Conservation (phyloP, 2,888 invertebrate genomes). For the Clepsis dumicolana region DNA sequence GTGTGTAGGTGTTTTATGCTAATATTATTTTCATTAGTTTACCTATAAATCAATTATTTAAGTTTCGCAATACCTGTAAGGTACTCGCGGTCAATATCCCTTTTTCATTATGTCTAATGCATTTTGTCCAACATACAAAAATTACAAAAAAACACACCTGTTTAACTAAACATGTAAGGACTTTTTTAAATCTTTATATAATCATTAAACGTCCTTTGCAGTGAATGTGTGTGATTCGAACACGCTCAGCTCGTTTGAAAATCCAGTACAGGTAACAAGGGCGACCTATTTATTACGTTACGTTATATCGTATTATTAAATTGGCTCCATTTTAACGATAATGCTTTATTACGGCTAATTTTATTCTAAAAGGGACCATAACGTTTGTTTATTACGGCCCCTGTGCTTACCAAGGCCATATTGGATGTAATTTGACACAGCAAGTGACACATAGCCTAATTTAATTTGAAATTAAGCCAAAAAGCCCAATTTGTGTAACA, state of each 20-base stretch:
- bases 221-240: background rate
- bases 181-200: too few species aligned
- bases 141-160: too few species aligned
- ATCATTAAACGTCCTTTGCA: too few species aligned
- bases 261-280: background rate
- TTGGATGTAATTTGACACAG: conserved; percentile 21
- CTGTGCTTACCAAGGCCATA: background rate
- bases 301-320: conserved; percentile 2
- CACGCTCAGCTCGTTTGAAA: background rate
- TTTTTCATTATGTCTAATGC: too few species aligned
- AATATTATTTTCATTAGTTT: too few species aligned
- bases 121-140: too few species aligned
- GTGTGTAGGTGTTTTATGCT: too few species aligned
- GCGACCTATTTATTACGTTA: background rate
- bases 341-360: conserved; percentile 10
- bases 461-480: conserved; percentile 19
- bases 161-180: too few species aligned
- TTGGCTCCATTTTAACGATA: conserved; percentile 3
- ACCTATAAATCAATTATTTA: too few species aligned
- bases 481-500: conserved; percentile 2
- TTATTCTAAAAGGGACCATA: conserved; percentile 8
- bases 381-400: conserved; percentile 6
- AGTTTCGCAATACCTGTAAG: too few species aligned
- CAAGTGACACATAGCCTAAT: conserved; percentile 4
- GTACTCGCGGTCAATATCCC: too few species aligned